phyloP scores from a whole-genome alignment of 2,797 vertebrate species.

The Selene dorsalis region DNA sequence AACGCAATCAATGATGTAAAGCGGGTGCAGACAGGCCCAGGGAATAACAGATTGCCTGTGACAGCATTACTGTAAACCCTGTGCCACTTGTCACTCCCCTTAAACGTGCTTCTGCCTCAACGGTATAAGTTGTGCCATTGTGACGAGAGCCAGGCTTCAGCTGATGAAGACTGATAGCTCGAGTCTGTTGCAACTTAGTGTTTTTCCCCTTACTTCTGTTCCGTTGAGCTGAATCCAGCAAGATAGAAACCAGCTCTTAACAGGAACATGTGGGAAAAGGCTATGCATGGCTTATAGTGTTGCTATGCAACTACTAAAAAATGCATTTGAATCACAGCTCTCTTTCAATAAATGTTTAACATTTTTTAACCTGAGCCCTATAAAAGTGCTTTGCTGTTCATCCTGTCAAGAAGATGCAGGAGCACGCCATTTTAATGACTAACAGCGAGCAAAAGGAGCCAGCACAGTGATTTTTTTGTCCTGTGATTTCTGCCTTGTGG shows the following conservation, averaged over 20 bases:
- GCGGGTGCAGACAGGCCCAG: slow-evolving; percentile 26
- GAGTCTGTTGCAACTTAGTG: slow-evolving; percentile 31
- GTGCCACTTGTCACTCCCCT: slow-evolving; percentile 31
- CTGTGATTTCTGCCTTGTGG: slow-evolving; percentile 14
- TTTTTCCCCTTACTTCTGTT: slow-evolving; percentile 48
- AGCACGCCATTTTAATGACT: slow-evolving; percentile 22
- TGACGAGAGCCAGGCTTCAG: slow-evolving; percentile 36
- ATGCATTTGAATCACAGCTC: slow-evolving; percentile 10
- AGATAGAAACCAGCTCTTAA: slow-evolving; percentile 19
- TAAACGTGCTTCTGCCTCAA: slow-evolving; percentile 30
- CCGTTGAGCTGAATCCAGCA: slow-evolving; percentile 39
- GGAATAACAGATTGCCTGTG: slow-evolving; percentile 59
- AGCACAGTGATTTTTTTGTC: not conserved
- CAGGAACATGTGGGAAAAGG: slow-evolving; percentile 39
- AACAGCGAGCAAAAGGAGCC: slow-evolving; percentile 3
- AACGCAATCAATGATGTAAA: slow-evolving; percentile 49
- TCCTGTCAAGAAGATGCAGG: slow-evolving; percentile 37
- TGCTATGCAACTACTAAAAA: slow-evolving; percentile 61
- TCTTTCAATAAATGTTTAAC: slow-evolving; percentile 34
- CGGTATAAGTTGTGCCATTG: slow-evolving; percentile 46
- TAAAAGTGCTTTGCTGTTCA: slow-evolving; percentile 29
- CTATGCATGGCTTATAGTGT: slow-evolving; percentile 31
- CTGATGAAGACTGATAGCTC: slow-evolving; percentile 67
- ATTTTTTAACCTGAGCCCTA: slow-evolving; percentile 32
- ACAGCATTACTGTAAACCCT: slow-evolving; percentile 58